phyloP scores from a whole-genome alignment of 2,888 invertebrate genomes.

The Sinohyriopsis cumingii region DNA sequence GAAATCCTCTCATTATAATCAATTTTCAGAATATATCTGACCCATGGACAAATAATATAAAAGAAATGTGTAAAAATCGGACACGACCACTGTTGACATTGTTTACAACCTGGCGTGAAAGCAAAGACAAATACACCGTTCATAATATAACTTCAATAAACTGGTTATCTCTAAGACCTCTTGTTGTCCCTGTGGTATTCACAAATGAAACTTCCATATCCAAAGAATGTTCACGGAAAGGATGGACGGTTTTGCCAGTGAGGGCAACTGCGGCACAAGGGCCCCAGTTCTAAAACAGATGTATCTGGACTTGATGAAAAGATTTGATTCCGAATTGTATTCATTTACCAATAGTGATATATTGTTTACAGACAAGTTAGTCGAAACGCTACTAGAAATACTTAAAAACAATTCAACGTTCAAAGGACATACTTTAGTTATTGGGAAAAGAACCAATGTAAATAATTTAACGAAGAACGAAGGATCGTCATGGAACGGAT shows the following conservation, averaged over 20 bases:
- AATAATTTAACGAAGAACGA: constrained; percentile 10
- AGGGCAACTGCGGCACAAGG: not conserved
- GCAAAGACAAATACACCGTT: too few species aligned
- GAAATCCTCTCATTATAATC: too few species aligned
- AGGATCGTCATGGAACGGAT: constrained; percentile 1
- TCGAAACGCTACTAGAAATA: constrained; percentile 5
- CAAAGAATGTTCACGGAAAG: constrained; percentile 1
- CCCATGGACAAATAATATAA: too few species aligned
- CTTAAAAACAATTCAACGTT: not conserved
- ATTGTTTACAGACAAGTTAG: constrained; percentile 22
- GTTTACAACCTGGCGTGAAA: too few species aligned
- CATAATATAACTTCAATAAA: constrained; percentile 22
- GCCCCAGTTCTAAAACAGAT: constrained; percentile 29
- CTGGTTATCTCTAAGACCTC: constrained; percentile 23
- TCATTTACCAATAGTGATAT: constrained; percentile 37
- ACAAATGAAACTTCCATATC: constrained; percentile 3
- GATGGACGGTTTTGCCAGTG: constrained; percentile 10
- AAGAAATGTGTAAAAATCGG: too few species aligned
- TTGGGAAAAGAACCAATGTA: constrained; percentile 22
- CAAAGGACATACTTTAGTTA: constrained; percentile 12
- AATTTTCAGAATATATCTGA: too few species aligned
- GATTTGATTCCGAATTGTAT: constrained; percentile 20
- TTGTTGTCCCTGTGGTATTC: constrained; percentile 20
- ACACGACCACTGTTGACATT: too few species aligned
- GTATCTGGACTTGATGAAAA: constrained; percentile 23